A percentile compares a stretch with the other conserved stretches of the same genome.
These are phyloP conservation scores for Colletes latitarsis DNA, from an alignment of 1,140 invertebrate species.

Conservation along the genomic window DNA sequence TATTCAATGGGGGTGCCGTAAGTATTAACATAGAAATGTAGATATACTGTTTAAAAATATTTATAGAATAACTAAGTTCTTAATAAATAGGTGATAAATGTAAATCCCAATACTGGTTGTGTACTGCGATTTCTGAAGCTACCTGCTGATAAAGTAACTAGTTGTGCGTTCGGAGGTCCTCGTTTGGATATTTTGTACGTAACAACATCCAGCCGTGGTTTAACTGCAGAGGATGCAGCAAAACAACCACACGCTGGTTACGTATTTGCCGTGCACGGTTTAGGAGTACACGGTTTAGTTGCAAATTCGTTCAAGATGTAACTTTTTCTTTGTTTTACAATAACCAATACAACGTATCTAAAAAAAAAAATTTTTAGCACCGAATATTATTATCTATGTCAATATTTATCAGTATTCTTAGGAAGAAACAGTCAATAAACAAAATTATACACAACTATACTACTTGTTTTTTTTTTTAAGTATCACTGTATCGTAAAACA, in stretches of 20 bases:
- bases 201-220: constrained; percentile 83
- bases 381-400: too few relatives aligned
- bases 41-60: background rate
- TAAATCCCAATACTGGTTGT: constrained; percentile 81
- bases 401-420: too few relatives aligned
- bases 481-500: too few relatives aligned
- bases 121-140: constrained; percentile 83
- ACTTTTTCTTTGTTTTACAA: too few relatives aligned
- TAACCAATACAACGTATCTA: too few relatives aligned
- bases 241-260: constrained; percentile 85
- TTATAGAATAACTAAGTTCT: background rate
- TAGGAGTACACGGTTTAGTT: constrained; percentile 83
- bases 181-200: constrained; percentile 89
- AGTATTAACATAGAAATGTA: constrained; percentile 40
- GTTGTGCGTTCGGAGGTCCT: constrained; percentile 89
- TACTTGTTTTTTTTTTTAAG: too few relatives aligned
- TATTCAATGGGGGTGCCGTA: constrained; percentile 82
- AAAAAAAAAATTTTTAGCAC: too few relatives aligned
- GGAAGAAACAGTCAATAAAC: too few relatives aligned
- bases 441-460: too few relatives aligned
- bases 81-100: constrained; percentile 79
- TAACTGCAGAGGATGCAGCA: constrained; percentile 81
- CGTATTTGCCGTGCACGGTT: constrained; percentile 86
- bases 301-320: constrained; percentile 57
- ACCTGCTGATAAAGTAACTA: constrained; percentile 89